Percentiles rank a stretch among this genome's conserved stretches.
Evolutionary conservation across 2,888 invertebrate species (phyloP).

Genomic region (Nemotelus nigrinus): DNA sequence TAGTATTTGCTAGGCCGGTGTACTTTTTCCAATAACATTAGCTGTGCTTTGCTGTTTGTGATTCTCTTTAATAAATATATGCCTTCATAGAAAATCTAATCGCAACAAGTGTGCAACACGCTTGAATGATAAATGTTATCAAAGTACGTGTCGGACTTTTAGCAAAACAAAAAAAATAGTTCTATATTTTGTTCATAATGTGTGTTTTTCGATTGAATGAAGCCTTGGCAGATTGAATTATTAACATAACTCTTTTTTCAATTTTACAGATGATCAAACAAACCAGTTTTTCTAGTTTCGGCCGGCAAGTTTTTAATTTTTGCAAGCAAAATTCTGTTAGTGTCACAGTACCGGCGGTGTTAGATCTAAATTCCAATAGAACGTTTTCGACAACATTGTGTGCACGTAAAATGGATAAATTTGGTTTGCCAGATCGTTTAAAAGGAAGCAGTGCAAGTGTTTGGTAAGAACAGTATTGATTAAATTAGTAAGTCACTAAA

Average conservation of each 20-base stretch:
- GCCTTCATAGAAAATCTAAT: too few species aligned
- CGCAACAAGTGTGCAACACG: too few species aligned
- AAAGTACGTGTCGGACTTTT: too few species aligned
- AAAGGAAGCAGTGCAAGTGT: conserved; percentile 64
- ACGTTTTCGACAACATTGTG: neutral
- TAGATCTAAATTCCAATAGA: neutral
- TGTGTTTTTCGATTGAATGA: too few species aligned
- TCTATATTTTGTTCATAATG: too few species aligned
- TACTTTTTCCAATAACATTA: too few species aligned
- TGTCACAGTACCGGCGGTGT: neutral
- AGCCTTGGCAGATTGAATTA: neutral
- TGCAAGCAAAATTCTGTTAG: neutral
- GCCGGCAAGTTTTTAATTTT: neutral
- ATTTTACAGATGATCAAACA: conserved; percentile 31
- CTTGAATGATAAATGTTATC: too few species aligned
- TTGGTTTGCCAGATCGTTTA: conserved; percentile 61
- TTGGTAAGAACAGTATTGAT: conserved; percentile 55
- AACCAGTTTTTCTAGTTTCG: conserved; percentile 10
- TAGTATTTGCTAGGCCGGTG: too few species aligned
- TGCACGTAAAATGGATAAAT: conserved; percentile 59
- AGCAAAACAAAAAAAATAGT: too few species aligned
- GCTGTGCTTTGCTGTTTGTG: too few species aligned
- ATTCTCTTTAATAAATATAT: too few species aligned
- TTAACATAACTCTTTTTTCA: neutral
- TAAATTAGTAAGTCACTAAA: neutral